Conservation (phyloP, 2,113 vertebrate genomes). For the Ammodytes dubius region DNA sequence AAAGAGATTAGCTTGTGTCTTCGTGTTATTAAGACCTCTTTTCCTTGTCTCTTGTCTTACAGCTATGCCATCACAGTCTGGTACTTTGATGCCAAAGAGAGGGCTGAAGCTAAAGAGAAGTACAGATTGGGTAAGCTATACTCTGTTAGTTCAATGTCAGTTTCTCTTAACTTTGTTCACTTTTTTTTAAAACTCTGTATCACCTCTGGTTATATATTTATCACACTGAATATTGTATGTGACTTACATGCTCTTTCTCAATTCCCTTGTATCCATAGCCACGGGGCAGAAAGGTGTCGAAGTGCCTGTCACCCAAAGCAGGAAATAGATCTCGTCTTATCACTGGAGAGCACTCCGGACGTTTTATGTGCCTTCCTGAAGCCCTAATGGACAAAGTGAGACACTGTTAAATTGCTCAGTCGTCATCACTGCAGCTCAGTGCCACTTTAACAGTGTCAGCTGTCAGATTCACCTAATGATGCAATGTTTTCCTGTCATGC, state of each 20-base stretch:
- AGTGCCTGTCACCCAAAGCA: conserved; percentile 87
- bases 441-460: conserved; percentile 7
- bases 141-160: not conserved
- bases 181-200: not conserved
- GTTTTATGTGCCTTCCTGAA: conserved; percentile 72
- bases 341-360: conserved; percentile 56
- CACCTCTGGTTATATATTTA: not conserved
- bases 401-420: conserved; percentile 27
- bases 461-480: conserved; percentile 26
- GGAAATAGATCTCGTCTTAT: conserved; percentile 77
- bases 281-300: conserved; percentile 88
- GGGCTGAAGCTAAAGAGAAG: conserved; percentile 91
- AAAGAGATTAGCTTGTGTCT: not conserved
- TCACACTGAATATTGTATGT: not conserved
- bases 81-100: conserved; percentile 96
- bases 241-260: conserved; percentile 38
- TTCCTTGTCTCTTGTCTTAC: conserved; percentile 43
- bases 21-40: conserved; percentile 1
- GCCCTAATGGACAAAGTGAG: conserved; percentile 65
- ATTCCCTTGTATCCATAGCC: conserved; percentile 75
- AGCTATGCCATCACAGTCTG: conserved; percentile 96
- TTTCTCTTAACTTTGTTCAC: not conserved
- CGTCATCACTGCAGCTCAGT: conserved; percentile 13
- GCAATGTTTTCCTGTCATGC: conserved; percentile 22
- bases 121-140: conserved; percentile 86